A percentile compares a stretch with the other conserved stretches of the same genome.
Conservation (phyloP, 2,888 invertebrate species). For the Brachyopa scutellaris region DNA sequence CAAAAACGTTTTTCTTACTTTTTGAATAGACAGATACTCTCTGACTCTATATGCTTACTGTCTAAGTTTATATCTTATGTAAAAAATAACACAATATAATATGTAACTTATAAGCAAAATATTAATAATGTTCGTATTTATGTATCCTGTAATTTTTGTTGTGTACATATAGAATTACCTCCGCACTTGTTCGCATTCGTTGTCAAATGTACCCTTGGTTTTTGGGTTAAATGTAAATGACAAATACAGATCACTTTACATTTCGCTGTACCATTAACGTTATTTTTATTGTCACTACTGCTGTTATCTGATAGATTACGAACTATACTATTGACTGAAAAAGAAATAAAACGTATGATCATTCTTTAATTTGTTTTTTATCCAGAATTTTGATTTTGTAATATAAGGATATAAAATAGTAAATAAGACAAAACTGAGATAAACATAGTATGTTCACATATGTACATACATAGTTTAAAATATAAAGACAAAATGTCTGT, state of each 20-base stretch:
- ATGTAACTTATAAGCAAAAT: background rate
- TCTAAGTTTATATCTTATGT: slow-evolving; percentile 15
- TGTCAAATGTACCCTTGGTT: slow-evolving; percentile 23
- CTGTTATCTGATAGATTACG: slow-evolving; percentile 3
- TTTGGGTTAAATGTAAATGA: slow-evolving; percentile 12
- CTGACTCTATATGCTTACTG: background rate
- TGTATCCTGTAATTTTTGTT: background rate
- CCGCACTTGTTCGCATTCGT: slow-evolving; percentile 49
- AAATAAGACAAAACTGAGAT: no score
- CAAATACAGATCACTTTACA: slow-evolving; percentile 18
- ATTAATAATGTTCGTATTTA: slow-evolving; percentile 9
- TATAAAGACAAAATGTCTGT: no score
- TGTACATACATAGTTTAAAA: no score
- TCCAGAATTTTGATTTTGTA: no score
- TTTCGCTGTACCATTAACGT: slow-evolving; percentile 26
- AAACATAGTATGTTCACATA: no score
- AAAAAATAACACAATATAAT: background rate
- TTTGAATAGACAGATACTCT: background rate
- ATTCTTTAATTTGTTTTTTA: background rate
- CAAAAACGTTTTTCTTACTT: slow-evolving; percentile 6
- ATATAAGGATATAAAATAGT: no score
- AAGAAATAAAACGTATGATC: background rate
- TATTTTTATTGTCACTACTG: slow-evolving; percentile 2
- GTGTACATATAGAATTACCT: slow-evolving; percentile 42
- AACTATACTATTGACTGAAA: slow-evolving; percentile 36